Base-by-base conservation (phyloP, 2,797 vertebrate genomes). In the Chelidonichthys spinosus region DNA sequence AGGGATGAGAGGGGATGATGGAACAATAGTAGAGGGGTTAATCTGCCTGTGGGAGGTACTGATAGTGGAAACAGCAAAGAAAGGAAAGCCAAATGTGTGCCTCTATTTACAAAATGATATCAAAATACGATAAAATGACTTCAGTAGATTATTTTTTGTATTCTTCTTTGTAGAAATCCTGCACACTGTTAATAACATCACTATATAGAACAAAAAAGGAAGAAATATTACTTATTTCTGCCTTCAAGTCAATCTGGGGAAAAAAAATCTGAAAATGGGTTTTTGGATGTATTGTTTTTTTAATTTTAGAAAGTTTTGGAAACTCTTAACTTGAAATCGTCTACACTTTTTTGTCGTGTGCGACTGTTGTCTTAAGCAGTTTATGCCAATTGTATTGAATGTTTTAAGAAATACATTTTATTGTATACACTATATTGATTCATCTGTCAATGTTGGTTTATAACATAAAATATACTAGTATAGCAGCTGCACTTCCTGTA, bases 1-100 rank as follows among this genome's bases (percentile, higher is more conserved):
- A 93, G 88, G 90, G 81, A 93, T 87, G 81, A 92, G 90, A 85
- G 58, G 66, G 77, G 83, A 82, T 65, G 81, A 91, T 65, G 61
- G 63, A 79, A 85, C 67, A 84, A 90, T 68, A 65, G 72, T 3
- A 6, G 67, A 70, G 69, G 25, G 52, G 64, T 78, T 72, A 82
- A 81, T 62, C 55, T 35, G 84, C 82, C 47, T 82, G 54, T 79
- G 56, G 77, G 76, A 79, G 18, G 47, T 14, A 69, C 69, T 74
- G 72, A 80, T 61, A 77, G 73, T 66, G 52, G 64, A 84, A 83
- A 76, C 42, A 61, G 68, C 14, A 63, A 36, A 2, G 11, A 59
- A 49, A 63, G 25, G 32, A 35, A 14, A 46, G 53, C 59, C 36
- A 78, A 65, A 61, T 66, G 2, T 32, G 40, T 43, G 25, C 11